A percentile compares a stretch with the other conserved stretches of the same genome.
Conservation (phyloP, 1,140 invertebrate species). For the Lethrus apterus region DNA sequence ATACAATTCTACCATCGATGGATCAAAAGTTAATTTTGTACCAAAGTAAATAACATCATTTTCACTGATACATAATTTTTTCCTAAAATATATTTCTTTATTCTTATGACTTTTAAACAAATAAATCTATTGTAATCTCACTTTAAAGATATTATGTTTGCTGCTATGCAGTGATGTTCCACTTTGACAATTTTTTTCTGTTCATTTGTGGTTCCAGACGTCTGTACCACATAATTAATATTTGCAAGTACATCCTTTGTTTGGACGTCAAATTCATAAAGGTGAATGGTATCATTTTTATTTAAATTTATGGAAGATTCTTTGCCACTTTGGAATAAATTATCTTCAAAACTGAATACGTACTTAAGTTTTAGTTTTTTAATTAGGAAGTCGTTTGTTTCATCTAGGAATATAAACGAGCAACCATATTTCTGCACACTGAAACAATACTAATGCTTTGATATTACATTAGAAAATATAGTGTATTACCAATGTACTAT, state of each 20-base stretch:
- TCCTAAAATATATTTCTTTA: conserved; percentile 33
- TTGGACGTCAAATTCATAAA: conserved; percentile 4
- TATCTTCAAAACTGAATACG: not conserved
- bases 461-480: not conserved
- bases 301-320: not conserved
- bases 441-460: not conserved
- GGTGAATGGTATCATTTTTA: not conserved
- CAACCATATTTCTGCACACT: conserved; percentile 12
- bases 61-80: conserved; percentile 44
- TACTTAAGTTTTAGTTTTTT: conserved; percentile 5
- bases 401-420: conserved; percentile 11
- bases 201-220: conserved; percentile 59
- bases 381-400: conserved; percentile 2
- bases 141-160: conserved; percentile 55
- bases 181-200: conserved; percentile 59
- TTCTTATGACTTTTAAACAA: conserved; percentile 5
- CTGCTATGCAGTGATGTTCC: conserved; percentile 51
- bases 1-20: conserved; percentile 70
- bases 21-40: conserved; percentile 76
- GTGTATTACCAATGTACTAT: conserved; percentile 13
- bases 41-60: conserved; percentile 62
- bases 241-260: conserved; percentile 28
- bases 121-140: conserved; percentile 22
- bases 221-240: conserved; percentile 52
- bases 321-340: conserved; percentile 1